Base-by-base conservation (phyloP, 2,113 vertebrate species). In the Pterocles orientalis region DNA sequence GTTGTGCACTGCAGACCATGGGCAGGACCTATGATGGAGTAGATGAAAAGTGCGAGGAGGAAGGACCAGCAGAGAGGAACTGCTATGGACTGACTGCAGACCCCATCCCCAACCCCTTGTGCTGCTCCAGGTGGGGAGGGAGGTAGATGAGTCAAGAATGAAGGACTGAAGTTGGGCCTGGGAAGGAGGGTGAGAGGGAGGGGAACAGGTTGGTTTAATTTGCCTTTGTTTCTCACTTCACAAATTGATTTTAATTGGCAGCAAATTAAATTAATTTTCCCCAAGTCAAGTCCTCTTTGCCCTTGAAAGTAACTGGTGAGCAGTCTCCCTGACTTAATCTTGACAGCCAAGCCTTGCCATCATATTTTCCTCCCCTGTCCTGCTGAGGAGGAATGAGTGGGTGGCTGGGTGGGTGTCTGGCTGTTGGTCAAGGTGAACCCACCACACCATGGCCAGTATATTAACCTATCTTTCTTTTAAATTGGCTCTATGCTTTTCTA, bases 71-170 rank as follows among this genome's bases (percentile, higher is more conserved):
- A 79, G 66, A 47, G 58, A 51, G 24, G 28, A 64, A 11, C 10
- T 16, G 34, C 31, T 33, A 4, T 6, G 31, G 39, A 47, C 43
- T 26, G 34, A 36, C 16, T 17, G 21, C n/a, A 73, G 31, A 9
- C 7, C 36, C 18, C 33, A n/a, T 15, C 19, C 31, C 39, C 11
- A 19, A 31, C 12, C 26, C 36, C 28, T 34, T 18, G 28, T 2
- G 2, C 17, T 1, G 0, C 9, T 47, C 2, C 2, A 29, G 8
- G 3, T 60, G 12, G 4, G 26, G 29, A 57, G 36, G 25, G 41
- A 86, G 41, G 31, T 1, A 14, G 28, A 20, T 33, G 43, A 80
- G 18, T 50, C 34, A 16, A 53, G 36, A 66, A 65, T 17, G 36
- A 87, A 72, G n/a, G 66, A 79, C 14, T 70, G 80, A 81, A 60